These are phyloP conservation scores for Chromoteleia sp. DNA, from an alignment of 2,888 invertebrate genomes.

Conservation along the genomic window DNA sequence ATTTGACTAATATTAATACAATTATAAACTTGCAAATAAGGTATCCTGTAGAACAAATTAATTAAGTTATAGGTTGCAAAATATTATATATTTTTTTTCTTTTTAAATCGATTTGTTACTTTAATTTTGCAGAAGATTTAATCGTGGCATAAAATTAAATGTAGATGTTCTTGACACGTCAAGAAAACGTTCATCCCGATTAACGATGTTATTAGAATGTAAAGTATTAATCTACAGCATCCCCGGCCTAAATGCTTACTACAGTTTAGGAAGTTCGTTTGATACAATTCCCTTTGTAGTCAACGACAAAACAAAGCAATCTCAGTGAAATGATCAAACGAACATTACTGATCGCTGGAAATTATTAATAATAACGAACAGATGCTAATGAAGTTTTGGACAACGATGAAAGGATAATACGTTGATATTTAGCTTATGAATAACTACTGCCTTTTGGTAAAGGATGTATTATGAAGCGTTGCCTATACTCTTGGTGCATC, in stretches of 20 bases:
- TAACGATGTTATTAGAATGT: constrained; percentile 58
- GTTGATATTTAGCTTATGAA: constrained; percentile 62
- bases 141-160: constrained; percentile 26
- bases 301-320: constrained; percentile 70
- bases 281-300: constrained; percentile 71
- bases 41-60: too few relatives aligned
- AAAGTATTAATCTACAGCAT: constrained; percentile 66
- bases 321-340: constrained; percentile 70
- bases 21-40: too few relatives aligned
- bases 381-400: constrained; percentile 69
- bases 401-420: constrained; percentile 66
- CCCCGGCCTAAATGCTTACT: constrained; percentile 59
- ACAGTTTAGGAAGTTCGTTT: constrained; percentile 66
- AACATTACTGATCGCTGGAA: constrained; percentile 67
- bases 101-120: too few relatives aligned
- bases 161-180: constrained; percentile 46
- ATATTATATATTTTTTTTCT: too few relatives aligned
- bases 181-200: constrained; percentile 52
- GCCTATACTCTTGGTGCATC: constrained; percentile 27
- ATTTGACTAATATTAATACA: too few relatives aligned
- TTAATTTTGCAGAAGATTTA: constrained; percentile 5
- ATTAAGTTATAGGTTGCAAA: too few relatives aligned
- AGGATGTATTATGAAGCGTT: constrained; percentile 42
- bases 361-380: constrained; percentile 71
- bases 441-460: constrained; percentile 52